Evolutionary conservation across 2,888 invertebrate species (phyloP).

Genomic region (Heliconius charithonia): DNA sequence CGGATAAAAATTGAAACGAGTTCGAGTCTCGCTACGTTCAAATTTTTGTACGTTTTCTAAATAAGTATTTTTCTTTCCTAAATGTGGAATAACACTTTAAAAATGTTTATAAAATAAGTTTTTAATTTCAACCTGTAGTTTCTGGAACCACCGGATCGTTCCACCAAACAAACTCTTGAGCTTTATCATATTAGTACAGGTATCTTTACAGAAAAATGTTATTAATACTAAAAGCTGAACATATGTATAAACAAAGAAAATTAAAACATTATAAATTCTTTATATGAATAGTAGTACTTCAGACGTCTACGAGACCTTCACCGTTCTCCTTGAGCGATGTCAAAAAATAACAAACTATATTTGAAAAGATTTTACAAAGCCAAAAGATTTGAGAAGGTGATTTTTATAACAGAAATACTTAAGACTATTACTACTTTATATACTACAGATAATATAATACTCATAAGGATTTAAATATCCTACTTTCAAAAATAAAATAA

Average conservation of each 20-base stretch:
- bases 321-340: constrained; percentile 15
- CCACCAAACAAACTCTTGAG: no score
- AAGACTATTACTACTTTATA: no score
- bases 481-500: not conserved
- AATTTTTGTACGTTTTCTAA: no score
- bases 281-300: not conserved
- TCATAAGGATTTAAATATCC: not conserved
- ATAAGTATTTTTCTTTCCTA: no score
- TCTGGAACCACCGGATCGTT: not conserved
- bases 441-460: not conserved
- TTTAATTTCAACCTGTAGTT: not conserved
- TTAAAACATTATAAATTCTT: not conserved
- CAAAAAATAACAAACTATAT: not conserved
- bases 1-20: no score
- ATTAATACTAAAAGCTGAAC: no score
- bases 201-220: not conserved
- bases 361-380: not conserved
- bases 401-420: not conserved
- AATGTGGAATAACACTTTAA: no score
- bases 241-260: not conserved
- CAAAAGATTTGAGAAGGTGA: not conserved
- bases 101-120: no score
- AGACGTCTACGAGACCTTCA: constrained; percentile 17
- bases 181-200: not conserved
- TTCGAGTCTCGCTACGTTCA: no score